A percentile compares a stretch with the other conserved stretches of the same genome.
Conservation (phyloP, 2,888 invertebrate genomes). For the Limenitis camilla region DNA sequence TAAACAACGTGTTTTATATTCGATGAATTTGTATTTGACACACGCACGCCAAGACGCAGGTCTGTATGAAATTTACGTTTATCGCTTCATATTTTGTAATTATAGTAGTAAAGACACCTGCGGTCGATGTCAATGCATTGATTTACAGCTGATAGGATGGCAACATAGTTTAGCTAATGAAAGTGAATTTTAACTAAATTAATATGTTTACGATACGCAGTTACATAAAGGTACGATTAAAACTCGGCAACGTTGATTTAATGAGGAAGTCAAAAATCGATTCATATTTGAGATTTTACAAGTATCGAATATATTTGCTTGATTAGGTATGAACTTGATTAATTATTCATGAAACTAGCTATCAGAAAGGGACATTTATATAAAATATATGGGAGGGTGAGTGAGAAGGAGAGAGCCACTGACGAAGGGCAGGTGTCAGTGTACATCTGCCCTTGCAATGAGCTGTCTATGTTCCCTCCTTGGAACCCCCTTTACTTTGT, state of each 20-base stretch:
- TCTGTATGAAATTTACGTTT: conserved; percentile 23
- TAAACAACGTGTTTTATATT: too few relatives aligned
- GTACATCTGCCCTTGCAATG: conserved; percentile 54
- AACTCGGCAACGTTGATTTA: conserved; percentile 14
- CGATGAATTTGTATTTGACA: too few relatives aligned
- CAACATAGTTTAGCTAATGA: conserved; percentile 20
- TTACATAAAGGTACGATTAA: conserved; percentile 8
- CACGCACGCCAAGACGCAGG: conserved; percentile 11
- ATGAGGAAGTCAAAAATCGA: conserved; percentile 10
- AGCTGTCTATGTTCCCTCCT: conserved; percentile 40
- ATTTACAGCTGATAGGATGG: conserved; percentile 23
- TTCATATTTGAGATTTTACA: conserved; percentile 14
- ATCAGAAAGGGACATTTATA: conserved; percentile 35
- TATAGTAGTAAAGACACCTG: conserved; percentile 26
- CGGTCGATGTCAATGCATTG: conserved; percentile 17
- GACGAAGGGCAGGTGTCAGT: conserved; percentile 55
- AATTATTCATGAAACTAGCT: conserved; percentile 32
- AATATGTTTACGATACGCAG: conserved; percentile 13
- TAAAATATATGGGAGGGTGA: conserved; percentile 31
- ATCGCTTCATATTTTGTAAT: conserved; percentile 27
- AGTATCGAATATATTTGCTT: conserved; percentile 26
- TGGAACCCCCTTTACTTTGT: conserved; percentile 32
- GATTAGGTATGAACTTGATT: conserved; percentile 30
- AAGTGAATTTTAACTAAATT: conserved; percentile 18
- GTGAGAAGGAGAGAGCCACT: conserved; percentile 39